These are phyloP conservation scores for Goniozus legneri DNA, from an alignment of 1,140 invertebrate genomes.

Conservation along the genomic window DNA sequence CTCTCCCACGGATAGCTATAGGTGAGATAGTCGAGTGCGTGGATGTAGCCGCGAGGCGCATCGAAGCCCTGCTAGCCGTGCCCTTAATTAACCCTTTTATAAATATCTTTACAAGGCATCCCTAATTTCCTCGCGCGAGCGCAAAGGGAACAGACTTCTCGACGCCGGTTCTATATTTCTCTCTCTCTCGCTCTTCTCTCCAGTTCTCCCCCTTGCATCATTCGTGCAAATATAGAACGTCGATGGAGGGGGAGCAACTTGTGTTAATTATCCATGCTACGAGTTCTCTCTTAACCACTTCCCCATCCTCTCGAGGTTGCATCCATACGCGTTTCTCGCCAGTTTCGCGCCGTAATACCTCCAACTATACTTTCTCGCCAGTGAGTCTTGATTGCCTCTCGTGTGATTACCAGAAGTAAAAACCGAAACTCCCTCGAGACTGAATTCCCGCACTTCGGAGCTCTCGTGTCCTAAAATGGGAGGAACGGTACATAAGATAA, in stretches of 20 bases:
- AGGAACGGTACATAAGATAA: too few species aligned
- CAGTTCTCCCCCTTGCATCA: slow-evolving; percentile 19
- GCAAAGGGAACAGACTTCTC: slow-evolving; percentile 6
- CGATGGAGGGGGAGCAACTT: slow-evolving; percentile 26
- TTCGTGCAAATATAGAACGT: slow-evolving; percentile 24
- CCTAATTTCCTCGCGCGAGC: slow-evolving; percentile 32
- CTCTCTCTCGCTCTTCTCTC: slow-evolving; percentile 7
- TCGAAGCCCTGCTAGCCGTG: slow-evolving; percentile 16
- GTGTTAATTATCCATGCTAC: slow-evolving; percentile 40
- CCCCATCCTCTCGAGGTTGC: slow-evolving; percentile 13
- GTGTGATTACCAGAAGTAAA: too few species aligned
- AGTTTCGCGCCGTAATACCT: too few species aligned
- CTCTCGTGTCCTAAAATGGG: too few species aligned
- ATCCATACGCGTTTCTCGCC: background rate
- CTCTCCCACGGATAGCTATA: too few species aligned
- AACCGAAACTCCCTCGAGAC: too few species aligned
- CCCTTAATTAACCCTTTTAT: slow-evolving; percentile 44
- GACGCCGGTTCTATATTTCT: background rate
- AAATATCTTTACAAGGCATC: slow-evolving; percentile 41
- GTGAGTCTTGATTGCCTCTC: too few species aligned
- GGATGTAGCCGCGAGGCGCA: slow-evolving; percentile 12
- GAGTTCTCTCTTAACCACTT: slow-evolving; percentile 16
- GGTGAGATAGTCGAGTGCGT: too few species aligned
- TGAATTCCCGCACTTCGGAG: too few species aligned
- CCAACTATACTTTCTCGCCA: too few species aligned